Evolutionary conservation across 2,797 vertebrate species (phyloP), one percentile per base, ranked within the genome.

Genomic region (Urophycis tenuis): DNA sequence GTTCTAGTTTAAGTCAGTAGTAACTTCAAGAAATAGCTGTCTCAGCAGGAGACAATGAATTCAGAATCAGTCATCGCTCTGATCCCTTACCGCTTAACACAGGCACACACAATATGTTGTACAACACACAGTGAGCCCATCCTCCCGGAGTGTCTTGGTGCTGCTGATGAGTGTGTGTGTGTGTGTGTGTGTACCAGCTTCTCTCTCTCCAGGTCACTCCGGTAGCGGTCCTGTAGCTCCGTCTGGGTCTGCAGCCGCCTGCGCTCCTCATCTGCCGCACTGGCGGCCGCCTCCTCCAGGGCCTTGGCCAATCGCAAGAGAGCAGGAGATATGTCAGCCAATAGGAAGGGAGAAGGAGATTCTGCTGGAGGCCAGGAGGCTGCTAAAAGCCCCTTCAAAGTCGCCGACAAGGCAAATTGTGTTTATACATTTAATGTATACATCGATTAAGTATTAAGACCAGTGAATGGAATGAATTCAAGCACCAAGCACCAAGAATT

Each of bases 191-290:
- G 76, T 90, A 97, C 97, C 92, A 92, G 92, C 88, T 98, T 96
- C 87, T 99, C 97, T 80, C 93, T 94, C 88, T 98, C 97, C 86
- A 99, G 93, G 86, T 99, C 97, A 33, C 87, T 84, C 85, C 85
- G 94, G 93, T 97, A 98, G 41, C 94, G 93, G 82, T 97, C 95
- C 87, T 99, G 96, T 2, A 99, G 91, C 35, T 99, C 95, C 0
- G 92, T 92, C 77, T 98, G 96, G 41, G 95, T 98, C 90, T 97
- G 93, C 75, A 96, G 94, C 10, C 96, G 95, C 76, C 92, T 93
- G 78, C 85, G 90, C 82, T 98, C 97, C 87, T 99, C 97, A 77
- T 95, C 94, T 19, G 93, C 93, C 30, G 96, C 96, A 0, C 92
- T 94, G 67, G 93, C 89, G 0, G 96, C 96, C 0, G 96, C 93